phyloP scores from a whole-genome alignment of 2,797 vertebrate genomes.

The Syndactyla subalaris region DNA sequence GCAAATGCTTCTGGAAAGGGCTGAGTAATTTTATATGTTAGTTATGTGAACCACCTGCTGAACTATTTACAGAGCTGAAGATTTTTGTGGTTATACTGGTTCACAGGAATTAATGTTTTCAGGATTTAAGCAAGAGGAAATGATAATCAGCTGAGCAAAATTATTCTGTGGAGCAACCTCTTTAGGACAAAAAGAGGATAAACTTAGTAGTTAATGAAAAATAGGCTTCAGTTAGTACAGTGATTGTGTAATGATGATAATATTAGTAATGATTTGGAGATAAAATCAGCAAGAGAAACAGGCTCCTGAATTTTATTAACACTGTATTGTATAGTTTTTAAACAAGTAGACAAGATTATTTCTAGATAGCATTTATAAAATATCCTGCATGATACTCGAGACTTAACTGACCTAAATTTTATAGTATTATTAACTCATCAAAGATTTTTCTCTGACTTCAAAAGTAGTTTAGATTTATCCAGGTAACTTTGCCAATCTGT shows the following conservation, averaged over 20 bases:
- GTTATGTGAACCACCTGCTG: background rate
- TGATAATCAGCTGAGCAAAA: background rate
- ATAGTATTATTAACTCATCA: background rate
- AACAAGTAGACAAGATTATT: background rate
- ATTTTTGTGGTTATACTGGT: background rate
- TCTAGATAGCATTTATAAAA: background rate
- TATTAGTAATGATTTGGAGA: background rate
- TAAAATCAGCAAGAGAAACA: background rate
- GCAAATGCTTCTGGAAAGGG: background rate
- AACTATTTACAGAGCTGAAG: background rate
- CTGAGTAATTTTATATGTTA: background rate
- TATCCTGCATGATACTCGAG: background rate
- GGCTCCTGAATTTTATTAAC: background rate
- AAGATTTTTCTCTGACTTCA: background rate
- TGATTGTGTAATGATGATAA: background rate
- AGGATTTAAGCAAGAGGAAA: background rate
- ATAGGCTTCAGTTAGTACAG: background rate
- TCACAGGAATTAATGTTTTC: background rate
- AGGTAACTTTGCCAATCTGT: background rate
- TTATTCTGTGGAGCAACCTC: background rate
- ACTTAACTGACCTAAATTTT: background rate
- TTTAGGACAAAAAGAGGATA: background rate
- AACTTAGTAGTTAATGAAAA: background rate
- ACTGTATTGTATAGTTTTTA: background rate
- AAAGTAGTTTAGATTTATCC: background rate